phyloP scores from a whole-genome alignment of 30 jellyfish, hydroid and myxozoan genomes.

The Hydractinia echinata region DNA sequence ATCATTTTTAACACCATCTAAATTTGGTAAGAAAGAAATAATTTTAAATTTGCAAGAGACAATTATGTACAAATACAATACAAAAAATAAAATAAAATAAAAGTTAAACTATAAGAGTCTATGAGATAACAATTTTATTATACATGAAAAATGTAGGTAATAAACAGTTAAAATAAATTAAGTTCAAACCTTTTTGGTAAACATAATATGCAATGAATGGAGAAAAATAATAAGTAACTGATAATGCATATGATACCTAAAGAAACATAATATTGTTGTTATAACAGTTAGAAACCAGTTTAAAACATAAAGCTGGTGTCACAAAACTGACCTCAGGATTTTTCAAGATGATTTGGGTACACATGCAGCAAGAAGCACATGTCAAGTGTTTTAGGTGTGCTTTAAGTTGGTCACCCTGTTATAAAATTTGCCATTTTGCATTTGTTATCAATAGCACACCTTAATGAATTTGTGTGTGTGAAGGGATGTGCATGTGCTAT shows the following conservation, averaged over 20 bases:
- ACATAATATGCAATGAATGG: slow-evolving; percentile 54
- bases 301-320: background rate
- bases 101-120: background rate
- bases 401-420: too few species aligned
- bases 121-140: background rate
- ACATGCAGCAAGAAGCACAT: too few species aligned
- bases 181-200: slow-evolving; percentile 43
- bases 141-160: background rate
- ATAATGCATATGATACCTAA: slow-evolving; percentile 59
- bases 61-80: background rate
- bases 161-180: background rate
- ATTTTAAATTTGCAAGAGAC: too few species aligned
- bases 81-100: background rate
- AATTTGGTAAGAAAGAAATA: too few species aligned
- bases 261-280: background rate
- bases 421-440: too few species aligned
- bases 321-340: background rate
- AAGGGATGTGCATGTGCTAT: too few species aligned
- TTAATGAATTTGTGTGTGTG: too few species aligned
- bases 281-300: background rate
- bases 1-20: too few species aligned
- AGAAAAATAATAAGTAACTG: slow-evolving; percentile 53
- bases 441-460: too few species aligned
- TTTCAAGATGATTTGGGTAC: too few species aligned
- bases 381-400: too few species aligned